Conservation (phyloP, 1,140 invertebrate species). For the Heliconius himera region DNA sequence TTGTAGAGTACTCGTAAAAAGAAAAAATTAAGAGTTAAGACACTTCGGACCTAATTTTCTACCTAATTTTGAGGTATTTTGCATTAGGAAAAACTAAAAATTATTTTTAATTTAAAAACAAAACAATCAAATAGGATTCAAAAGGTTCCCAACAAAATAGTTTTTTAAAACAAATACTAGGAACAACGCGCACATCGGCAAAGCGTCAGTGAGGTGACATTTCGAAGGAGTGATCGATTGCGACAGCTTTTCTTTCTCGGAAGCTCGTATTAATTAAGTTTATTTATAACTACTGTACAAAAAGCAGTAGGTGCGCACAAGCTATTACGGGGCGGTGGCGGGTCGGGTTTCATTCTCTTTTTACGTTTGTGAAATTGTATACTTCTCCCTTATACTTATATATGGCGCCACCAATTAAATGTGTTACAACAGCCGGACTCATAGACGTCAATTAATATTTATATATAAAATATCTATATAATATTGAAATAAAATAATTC, state of each 20-base stretch:
- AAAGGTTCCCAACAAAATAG: no score
- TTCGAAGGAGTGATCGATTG: not conserved
- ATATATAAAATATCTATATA: no score
- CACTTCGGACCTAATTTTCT: no score
- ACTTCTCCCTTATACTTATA: not conserved
- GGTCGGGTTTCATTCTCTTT: not conserved
- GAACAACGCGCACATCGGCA: not conserved
- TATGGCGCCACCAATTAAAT: not conserved
- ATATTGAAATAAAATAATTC: no score
- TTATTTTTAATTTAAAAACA: no score
- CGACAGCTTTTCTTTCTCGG: constrained; percentile 8
- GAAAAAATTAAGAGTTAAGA: no score
- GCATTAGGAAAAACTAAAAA: no score
- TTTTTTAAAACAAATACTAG: not conserved
- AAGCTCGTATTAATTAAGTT: constrained; percentile 9
- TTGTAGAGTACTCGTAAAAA: no score
- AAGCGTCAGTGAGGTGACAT: constrained; percentile 3
- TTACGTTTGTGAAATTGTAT: not conserved
- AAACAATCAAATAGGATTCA: no score
- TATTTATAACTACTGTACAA: constrained; percentile 1
- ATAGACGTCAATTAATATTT: no score
- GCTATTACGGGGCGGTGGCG: not conserved
- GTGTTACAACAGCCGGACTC: not conserved
- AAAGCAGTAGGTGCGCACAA: not conserved
- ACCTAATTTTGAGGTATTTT: no score